These are phyloP conservation scores for Lasius fuliginosus DNA, from an alignment of 2,888 invertebrate species.

Conservation along the genomic window DNA sequence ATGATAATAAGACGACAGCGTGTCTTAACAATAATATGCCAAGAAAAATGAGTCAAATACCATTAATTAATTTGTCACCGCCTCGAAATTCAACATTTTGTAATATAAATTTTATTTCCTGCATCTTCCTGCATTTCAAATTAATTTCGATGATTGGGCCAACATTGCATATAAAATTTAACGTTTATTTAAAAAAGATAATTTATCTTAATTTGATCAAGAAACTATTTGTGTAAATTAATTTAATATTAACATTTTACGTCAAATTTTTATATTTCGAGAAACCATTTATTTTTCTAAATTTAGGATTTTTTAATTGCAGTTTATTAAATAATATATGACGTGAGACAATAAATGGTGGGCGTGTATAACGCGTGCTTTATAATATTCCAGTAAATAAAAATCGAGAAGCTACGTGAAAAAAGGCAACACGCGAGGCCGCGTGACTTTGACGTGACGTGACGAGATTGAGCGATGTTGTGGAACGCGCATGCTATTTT, in stretches of 20 bases:
- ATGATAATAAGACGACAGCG: too few species aligned
- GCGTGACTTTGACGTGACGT: slow-evolving; percentile 34
- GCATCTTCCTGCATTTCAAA: too few species aligned
- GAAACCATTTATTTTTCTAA: not conserved
- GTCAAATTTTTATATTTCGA: not conserved
- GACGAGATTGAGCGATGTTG: slow-evolving; percentile 25
- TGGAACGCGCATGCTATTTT: slow-evolving; percentile 18
- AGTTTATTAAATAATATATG: not conserved
- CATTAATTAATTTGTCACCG: too few species aligned
- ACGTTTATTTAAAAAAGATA: not conserved
- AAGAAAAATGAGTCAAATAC: too few species aligned
- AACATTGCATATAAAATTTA: too few species aligned
- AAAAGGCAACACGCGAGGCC: slow-evolving; percentile 33
- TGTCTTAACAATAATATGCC: too few species aligned
- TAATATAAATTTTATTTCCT: too few species aligned
- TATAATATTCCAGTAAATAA: slow-evolving; percentile 19
- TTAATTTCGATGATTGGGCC: too few species aligned
- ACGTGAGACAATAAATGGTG: not conserved
- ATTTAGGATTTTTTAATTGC: not conserved
- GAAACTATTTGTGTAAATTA: not conserved
- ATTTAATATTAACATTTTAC: not conserved
- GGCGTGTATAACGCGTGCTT: not conserved
- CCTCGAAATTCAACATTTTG: too few species aligned
- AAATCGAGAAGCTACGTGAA: slow-evolving; percentile 4
- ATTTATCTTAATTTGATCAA: not conserved